Conservation (phyloP, 2,113 vertebrate genomes). For the Epinephelus fuscoguttatus region DNA sequence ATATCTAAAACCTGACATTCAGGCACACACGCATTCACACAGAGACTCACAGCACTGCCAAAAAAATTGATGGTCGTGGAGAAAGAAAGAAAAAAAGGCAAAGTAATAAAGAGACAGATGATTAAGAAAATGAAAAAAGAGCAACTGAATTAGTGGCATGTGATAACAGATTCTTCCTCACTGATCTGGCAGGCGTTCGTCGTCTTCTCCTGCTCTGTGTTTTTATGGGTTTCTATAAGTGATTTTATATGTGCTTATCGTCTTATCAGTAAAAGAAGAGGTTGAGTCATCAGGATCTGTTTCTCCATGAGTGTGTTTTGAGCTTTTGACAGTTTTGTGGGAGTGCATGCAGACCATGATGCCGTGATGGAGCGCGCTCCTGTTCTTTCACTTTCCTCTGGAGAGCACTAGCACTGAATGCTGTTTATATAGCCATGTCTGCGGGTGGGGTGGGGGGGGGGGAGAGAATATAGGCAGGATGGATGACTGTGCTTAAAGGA, state of each 20-base stretch:
- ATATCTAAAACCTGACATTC: constrained; percentile 37
- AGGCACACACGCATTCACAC: not conserved
- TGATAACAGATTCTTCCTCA: constrained; percentile 23
- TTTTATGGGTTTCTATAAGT: not conserved
- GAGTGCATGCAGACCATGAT: constrained; percentile 10
- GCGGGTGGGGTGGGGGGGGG: constrained; percentile 12
- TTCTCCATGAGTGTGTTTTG: not conserved
- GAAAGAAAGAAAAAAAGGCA: not conserved
- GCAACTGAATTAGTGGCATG: constrained; percentile 31
- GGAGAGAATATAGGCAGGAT: constrained; percentile 12
- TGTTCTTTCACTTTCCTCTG: constrained; percentile 42
- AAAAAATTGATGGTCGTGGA: not conserved
- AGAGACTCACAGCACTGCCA: constrained; percentile 12
- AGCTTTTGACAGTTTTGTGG: constrained; percentile 12
- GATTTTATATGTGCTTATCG: constrained; percentile 4
- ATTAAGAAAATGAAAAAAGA: constrained; percentile 8
- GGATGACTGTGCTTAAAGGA: constrained; percentile 35
- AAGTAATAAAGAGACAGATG: constrained; percentile 19
- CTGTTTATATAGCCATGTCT: constrained; percentile 53
- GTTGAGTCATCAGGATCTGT: not conserved
- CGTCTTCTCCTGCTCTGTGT: constrained; percentile 7
- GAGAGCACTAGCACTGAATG: constrained; percentile 48
- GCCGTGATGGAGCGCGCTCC: constrained; percentile 29
- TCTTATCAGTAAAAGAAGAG: not conserved
- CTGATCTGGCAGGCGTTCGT: not conserved